Evolutionary conservation across 2,888 invertebrate genomes (phyloP), one percentile per base, ranked within the genome.

Genomic region (Sinelater perroti): DNA sequence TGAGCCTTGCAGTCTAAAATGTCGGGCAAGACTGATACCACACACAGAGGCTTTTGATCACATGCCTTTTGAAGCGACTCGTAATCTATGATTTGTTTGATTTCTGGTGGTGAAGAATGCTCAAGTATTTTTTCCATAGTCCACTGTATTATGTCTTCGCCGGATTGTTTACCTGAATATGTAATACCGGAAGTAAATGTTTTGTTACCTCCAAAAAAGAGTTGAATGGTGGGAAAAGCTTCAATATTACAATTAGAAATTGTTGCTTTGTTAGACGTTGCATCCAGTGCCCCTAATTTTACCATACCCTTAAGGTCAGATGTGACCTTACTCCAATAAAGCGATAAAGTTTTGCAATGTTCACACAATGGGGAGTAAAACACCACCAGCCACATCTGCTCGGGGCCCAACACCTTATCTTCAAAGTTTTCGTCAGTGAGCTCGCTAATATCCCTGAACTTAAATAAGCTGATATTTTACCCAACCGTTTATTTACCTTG

Each of bases 281-380:
- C 95, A 80, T 97, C 97, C 0, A 97, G 75, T 0, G 95, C 94
- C 49, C 96, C 97, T 5, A 97, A 75, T 80, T 95, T 96, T 17
- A 88, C 81, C 82, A 95, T 96, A 69, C 95, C 96, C 79, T 93
- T 95, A 11, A 97, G 85, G 73, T 94, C 89, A 1, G 87, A 81
- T 13, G 97, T 96, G 1, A 96, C 97, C 70, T 88, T 86, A 3
- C 89, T 90, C 96, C 96, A 97, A 61, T 95, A 90, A 0, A 97
- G 96, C 54, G 90, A 95, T 46, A 97, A 81, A 73, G 88, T 93
- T 80, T 96, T 95, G 80, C 95, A 95, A 76, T 95, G 93, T 2
- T 93, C 93, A 74, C 94, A 95, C 90, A 93, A 94, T 0, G 91
- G 91, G 1, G 96, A 96, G 76, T 87, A 96, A 83, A 97, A 97